A percentile compares a stretch with the other conserved stretches of the same genome.
Conservation (phyloP, 2,113 vertebrate species). For the Noctilio leporinus region DNA sequence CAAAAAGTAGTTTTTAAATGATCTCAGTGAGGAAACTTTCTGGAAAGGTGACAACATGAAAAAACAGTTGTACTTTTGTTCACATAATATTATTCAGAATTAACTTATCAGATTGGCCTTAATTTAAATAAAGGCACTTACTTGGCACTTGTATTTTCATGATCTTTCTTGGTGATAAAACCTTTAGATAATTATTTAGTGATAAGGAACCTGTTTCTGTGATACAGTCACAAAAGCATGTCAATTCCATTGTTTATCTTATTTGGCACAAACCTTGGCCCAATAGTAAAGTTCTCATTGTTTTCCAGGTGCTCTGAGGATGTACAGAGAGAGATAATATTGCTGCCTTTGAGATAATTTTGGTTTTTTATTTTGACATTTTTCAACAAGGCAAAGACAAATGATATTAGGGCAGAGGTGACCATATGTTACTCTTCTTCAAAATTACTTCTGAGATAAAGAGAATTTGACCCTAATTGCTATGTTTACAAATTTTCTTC, state of each 20-base stretch:
- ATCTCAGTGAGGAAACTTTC: background rate
- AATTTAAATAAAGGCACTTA: background rate
- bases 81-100: background rate
- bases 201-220: background rate
- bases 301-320: background rate
- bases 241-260: background rate
- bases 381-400: background rate
- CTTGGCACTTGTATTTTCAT: background rate
- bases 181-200: background rate
- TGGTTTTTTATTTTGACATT: background rate
- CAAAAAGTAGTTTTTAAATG: background rate
- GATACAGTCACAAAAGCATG: background rate
- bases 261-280: background rate
- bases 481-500: background rate
- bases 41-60: background rate
- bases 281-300: background rate
- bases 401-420: background rate
- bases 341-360: background rate
- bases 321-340: background rate
- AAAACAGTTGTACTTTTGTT: background rate
- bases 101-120: background rate
- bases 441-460: background rate
- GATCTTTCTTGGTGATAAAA: background rate
- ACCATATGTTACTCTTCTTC: background rate
- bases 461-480: background rate